A percentile compares a stretch with the other conserved stretches of the same genome.
Conservation (phyloP, 2,113 vertebrate genomes). For the Arothron firmamentum region DNA sequence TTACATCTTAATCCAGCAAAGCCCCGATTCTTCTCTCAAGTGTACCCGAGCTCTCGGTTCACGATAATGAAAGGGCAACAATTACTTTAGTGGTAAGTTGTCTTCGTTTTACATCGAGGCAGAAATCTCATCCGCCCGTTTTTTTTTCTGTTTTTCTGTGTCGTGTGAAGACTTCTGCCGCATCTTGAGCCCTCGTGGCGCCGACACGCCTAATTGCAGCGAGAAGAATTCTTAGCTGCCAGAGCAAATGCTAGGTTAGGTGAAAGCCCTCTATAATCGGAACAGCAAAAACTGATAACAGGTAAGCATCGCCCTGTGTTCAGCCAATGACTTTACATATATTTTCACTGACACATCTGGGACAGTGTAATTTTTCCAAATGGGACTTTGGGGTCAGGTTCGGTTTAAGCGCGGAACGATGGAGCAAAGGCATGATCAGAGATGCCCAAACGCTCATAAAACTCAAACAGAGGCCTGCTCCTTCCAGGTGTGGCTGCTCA, state of each 20-base stretch:
- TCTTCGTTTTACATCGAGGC: neutral
- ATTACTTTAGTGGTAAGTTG: neutral
- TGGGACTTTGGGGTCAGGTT: neutral
- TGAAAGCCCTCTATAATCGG: conserved; percentile 23
- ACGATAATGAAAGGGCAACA: conserved; percentile 23
- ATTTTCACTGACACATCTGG: conserved; percentile 3
- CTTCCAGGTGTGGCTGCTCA: neutral
- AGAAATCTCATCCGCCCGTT: conserved; percentile 1
- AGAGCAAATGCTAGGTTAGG: conserved; percentile 27
- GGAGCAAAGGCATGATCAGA: conserved; percentile 1
- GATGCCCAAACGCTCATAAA: neutral
- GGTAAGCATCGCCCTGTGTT: conserved; percentile 18
- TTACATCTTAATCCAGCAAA: conserved; percentile 15
- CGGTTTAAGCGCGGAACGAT: conserved; percentile 7
- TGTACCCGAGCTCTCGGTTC: neutral
- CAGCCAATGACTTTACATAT: conserved; percentile 13
- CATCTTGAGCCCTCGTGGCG: conserved; percentile 2
- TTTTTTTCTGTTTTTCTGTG: neutral
- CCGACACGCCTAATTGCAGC: conserved; percentile 2
- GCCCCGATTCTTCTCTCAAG: neutral
- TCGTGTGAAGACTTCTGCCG: conserved; percentile 1
- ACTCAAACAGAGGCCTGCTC: neutral
- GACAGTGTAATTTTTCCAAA: conserved; percentile 10
- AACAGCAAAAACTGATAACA: conserved; percentile 14
- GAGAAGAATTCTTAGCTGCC: conserved; percentile 3